Base-by-base conservation (phyloP, 2,888 invertebrate genomes). In the Synanthedon myopaeformis region DNA sequence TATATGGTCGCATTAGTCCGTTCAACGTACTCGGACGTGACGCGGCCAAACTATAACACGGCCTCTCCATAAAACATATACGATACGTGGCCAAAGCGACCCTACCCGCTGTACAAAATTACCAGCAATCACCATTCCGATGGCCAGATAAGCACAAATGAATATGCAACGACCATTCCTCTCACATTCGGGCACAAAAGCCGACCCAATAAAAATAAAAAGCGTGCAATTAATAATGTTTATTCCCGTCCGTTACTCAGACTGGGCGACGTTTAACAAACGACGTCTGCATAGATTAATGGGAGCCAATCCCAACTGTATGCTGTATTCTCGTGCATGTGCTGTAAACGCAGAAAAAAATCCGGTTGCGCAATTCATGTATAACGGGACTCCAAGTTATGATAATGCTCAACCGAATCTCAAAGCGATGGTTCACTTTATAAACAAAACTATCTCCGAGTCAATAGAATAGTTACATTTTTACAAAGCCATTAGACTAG, bases 311-410 rank as follows among this genome's bases (percentile, higher is more conserved):
- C 61, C 35, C 35, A 35, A 35, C 35, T 35, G 58, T 23, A 58
- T 56, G 61, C 59, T 59, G 59, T 59, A 45, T 48, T 19, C 54
- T 42, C 48, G 42, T 54, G 49, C 51, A 41, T 14, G n/a, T 23
- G 45, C 54, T 52, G 53, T 53, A 45, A 56, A 54, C 57, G 59
- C 62, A 55, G 60, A 57, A 65, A 69, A 73, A 66, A 79, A 78
- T 74, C 81, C 79, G 81, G 81, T 84, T 82, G 79, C 79, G 78
- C 82, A 81, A 83, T 82, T 78, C 81, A 79, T 79, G 76, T 72
- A 70, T 84, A 86, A 85, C 85, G 86, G 86, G 73, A 81, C 80
- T 70, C 82, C 86, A 79, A 82, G 86, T 86, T 85, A 86, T 86
- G 86, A 74, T 84, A 84, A 86, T 85, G 19, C 69, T 71, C 65